These are phyloP conservation scores for Aphelenchoides avenae DNA, from an alignment of 1,140 invertebrate genomes.

Conservation along the genomic window DNA sequence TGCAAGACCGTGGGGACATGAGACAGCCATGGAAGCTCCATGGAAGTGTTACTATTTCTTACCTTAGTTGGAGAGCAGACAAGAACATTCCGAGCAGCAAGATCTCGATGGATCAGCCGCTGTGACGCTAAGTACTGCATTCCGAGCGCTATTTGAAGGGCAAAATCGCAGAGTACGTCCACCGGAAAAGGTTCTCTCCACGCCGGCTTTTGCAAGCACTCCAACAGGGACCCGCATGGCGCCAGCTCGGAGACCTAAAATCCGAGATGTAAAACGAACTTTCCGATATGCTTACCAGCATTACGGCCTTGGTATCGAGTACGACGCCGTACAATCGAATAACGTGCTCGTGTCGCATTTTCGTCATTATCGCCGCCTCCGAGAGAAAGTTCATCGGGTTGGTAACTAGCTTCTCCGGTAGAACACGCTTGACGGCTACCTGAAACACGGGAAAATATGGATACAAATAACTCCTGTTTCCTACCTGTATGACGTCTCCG, in stretches of 20 bases:
- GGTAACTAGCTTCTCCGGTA: constrained; percentile 72
- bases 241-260: constrained; percentile 84
- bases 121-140: constrained; percentile 75
- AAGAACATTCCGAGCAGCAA: constrained; percentile 92
- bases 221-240: constrained; percentile 82
- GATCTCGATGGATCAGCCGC: constrained; percentile 83
- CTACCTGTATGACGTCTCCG: constrained; percentile 54
- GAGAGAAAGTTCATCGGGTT: constrained; percentile 94
- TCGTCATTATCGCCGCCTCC: constrained; percentile 95
- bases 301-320: constrained; percentile 82
- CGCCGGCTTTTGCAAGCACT: constrained; percentile 87
- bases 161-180: constrained; percentile 69
- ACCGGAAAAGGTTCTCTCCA: constrained; percentile 82
- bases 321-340: constrained; percentile 94
- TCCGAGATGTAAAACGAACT: constrained; percentile 23
- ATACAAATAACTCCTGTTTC: background rate
- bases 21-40: background rate
- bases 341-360: constrained; percentile 91
- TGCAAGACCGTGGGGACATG: background rate
- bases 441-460: constrained; percentile 62
- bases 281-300: constrained; percentile 68
- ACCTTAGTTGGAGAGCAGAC: constrained; percentile 86
- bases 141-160: constrained; percentile 89
- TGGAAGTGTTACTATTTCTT: constrained; percentile 63
- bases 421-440: constrained; percentile 94